phyloP scores from a whole-genome alignment of 2,113 vertebrate genomes.

The Zapornia atra region DNA sequence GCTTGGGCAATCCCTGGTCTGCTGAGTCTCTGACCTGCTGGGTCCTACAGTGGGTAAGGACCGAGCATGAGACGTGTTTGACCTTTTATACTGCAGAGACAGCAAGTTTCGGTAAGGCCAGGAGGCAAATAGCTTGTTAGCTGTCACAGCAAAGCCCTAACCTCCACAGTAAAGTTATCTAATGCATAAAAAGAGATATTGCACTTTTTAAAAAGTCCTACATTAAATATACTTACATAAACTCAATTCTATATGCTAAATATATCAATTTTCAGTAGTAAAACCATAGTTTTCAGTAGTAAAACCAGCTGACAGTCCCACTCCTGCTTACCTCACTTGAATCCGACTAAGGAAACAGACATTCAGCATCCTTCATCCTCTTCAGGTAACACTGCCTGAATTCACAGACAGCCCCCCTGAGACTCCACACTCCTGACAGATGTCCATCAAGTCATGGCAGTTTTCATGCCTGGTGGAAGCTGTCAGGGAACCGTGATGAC shows the following conservation, averaged over 20 bases:
- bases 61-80: neutral
- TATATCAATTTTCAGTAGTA: neutral
- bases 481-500: rapidly evolving
- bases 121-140: neutral
- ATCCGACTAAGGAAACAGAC: neutral
- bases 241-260: neutral
- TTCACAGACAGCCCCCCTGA: no score
- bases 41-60: neutral
- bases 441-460: neutral
- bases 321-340: neutral
- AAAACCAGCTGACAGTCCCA: neutral
- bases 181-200: neutral
- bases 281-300: neutral
- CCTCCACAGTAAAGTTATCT: neutral
- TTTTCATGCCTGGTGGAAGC: neutral
- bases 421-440: rapidly evolving
- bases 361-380: neutral
- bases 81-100: neutral
- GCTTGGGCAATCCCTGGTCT: neutral
- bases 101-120: neutral
- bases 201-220: neutral
- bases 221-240: neutral
- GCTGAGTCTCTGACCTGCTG: neutral
- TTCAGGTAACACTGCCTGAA: neutral
- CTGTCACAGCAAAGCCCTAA: neutral